These are phyloP conservation scores for Endomychus coccineus DNA, from an alignment of 2,888 invertebrate species.

Conservation along the genomic window DNA sequence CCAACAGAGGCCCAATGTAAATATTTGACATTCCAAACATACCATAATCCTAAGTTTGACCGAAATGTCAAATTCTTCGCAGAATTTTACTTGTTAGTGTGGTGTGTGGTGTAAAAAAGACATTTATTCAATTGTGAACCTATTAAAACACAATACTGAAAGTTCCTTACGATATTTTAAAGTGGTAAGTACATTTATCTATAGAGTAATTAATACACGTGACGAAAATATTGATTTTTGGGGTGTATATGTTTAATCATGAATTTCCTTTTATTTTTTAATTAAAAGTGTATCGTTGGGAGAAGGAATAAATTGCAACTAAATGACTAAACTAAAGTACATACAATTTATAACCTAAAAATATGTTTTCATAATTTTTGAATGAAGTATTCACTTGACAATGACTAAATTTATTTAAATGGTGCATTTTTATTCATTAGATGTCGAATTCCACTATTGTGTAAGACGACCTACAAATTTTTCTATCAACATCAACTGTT, in stretches of 20 bases:
- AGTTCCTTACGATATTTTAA: slow-evolving; percentile 12
- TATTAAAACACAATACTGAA: slow-evolving; percentile 9
- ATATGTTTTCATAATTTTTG: too few species aligned
- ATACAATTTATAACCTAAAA: too few species aligned
- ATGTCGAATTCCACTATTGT: too few species aligned
- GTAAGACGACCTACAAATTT: too few species aligned
- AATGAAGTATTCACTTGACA: too few species aligned
- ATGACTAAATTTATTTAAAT: too few species aligned
- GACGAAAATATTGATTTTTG: slow-evolving; percentile 36
- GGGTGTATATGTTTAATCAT: slow-evolving; percentile 30
- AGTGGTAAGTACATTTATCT: slow-evolving; percentile 22
- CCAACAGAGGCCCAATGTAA: slow-evolving; percentile 56
- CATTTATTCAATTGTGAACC: slow-evolving; percentile 3
- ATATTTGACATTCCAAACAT: slow-evolving; percentile 62
- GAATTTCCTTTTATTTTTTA: too few species aligned
- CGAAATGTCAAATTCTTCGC: slow-evolving; percentile 61
- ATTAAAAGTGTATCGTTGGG: too few species aligned
- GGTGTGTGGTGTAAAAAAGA: slow-evolving; percentile 12
- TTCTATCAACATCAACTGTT: slow-evolving; percentile 27
- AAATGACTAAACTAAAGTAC: too few species aligned
- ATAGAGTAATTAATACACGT: slow-evolving; percentile 26
- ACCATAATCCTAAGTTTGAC: slow-evolving; percentile 62
- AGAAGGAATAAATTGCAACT: too few species aligned
- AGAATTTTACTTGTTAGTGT: slow-evolving; percentile 40
- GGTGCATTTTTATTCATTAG: too few species aligned